These are phyloP conservation scores for Zele albiditarsus DNA, from an alignment of 2,888 invertebrate species.

Conservation along the genomic window DNA sequence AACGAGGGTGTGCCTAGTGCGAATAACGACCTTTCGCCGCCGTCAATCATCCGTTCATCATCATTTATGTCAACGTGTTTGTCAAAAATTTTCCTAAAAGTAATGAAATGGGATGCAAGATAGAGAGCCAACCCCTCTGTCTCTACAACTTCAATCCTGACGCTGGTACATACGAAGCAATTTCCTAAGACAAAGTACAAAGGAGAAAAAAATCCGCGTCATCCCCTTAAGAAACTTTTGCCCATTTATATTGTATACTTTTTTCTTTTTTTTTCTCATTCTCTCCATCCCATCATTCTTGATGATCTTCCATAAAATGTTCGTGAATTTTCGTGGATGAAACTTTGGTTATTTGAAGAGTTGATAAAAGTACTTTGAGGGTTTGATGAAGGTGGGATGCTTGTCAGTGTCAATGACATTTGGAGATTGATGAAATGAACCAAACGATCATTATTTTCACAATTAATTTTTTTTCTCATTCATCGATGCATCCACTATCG, in stretches of 20 bases:
- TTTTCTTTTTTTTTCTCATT: not conserved
- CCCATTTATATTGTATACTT: not conserved
- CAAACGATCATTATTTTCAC: not conserved
- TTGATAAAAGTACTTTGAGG: not conserved
- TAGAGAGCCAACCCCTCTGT: not conserved
- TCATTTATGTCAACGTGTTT: slow-evolving; percentile 1
- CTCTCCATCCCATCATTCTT: not conserved
- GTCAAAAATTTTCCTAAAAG: not conserved
- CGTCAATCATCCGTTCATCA: not conserved
- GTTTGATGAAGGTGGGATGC: not conserved
- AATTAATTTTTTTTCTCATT: not conserved
- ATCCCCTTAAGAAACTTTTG: not conserved
- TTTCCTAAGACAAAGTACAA: not conserved
- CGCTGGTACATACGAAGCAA: not conserved
- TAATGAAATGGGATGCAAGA: not conserved
- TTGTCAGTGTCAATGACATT: not conserved
- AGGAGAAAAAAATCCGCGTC: not conserved
- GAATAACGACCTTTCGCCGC: not conserved
- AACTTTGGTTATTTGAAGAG: not conserved
- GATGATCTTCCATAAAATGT: not conserved
- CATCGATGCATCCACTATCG: not conserved
- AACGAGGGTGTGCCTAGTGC: not conserved
- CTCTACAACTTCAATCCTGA: not conserved
- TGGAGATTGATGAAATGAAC: slow-evolving; percentile 8
- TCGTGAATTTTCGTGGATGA: not conserved